Evolutionary conservation across 2,888 invertebrate genomes (phyloP), one percentile per base, ranked within the genome.

Genomic region (Frankliniella intonsa): DNA sequence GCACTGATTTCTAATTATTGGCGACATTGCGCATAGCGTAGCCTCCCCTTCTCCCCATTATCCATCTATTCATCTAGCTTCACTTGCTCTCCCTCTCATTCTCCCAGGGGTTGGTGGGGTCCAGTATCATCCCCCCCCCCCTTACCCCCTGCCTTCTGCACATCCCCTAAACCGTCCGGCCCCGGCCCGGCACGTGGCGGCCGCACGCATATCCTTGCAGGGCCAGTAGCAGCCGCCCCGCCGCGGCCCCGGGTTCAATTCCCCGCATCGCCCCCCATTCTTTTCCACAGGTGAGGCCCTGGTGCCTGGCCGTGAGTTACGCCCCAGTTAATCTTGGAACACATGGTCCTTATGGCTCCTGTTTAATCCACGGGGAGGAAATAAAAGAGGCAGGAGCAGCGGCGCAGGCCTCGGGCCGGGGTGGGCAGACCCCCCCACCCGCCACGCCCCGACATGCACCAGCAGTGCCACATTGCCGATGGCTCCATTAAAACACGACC

Each of bases 1-100:
- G 22, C 69, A 69, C 69, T 69, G 69, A 69, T 69, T 69, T 22
- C 69, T 69, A 69, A 69, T 69, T 69, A 69, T 22, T 22, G 69
- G 69, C 69, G 22, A 55, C 55, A 55, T 17, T 55, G 55, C 12
- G 55, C 55, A 55, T 17, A 55, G 55, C 12, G 14, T 55, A 55
- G 55, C 55, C 17, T 17, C 55, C 55, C 55, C 55, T 17, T 5
- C 38, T 38, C 38, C 38, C 38, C 38, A 38, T 38, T 38, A 38
- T 38, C 38, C 38, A 38, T 38, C 38, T 38, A 38, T 38, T 38
- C 38, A 38, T 38, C 38, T 38, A 38, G 38, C 38, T 3, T 38
- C 38, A 38, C 38, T 38, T 17, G 62, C 62, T 7, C 62, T 55
- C 55, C 55, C 62, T n/a, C 62, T 7, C 17, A n/a, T n/a, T 19